A percentile compares a stretch with the other conserved stretches of the same genome.
phyloP scores from a whole-genome alignment of 1,140 invertebrate genomes.

The Drosophila arizonae region DNA sequence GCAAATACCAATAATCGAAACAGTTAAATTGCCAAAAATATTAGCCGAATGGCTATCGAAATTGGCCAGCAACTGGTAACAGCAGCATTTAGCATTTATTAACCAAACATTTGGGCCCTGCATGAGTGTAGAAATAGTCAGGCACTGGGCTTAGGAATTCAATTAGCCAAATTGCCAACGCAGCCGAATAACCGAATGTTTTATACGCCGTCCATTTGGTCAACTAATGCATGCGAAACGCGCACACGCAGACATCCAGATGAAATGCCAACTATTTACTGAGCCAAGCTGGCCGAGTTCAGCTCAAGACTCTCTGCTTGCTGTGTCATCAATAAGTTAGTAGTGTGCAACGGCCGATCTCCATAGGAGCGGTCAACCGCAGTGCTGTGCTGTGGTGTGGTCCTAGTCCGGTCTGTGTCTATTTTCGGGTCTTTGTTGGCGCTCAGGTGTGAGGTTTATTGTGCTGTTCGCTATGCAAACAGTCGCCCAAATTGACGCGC shows the following conservation, averaged over 20 bases:
- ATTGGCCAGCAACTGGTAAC: slow-evolving; percentile 7
- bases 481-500: slow-evolving; percentile 38
- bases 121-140: slow-evolving; percentile 27
- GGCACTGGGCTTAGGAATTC: slow-evolving; percentile 50
- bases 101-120: background rate
- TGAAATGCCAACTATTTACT: slow-evolving; percentile 32
- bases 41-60: background rate
- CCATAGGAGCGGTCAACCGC: slow-evolving; percentile 28
- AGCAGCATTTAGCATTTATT: slow-evolving; percentile 4
- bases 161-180: slow-evolving; percentile 63
- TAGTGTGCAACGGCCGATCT: slow-evolving; percentile 38
- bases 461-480: slow-evolving; percentile 22
- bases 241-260: slow-evolving; percentile 17
- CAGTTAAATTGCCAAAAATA: background rate
- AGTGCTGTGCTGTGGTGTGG: slow-evolving; percentile 11
- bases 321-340: slow-evolving; percentile 55
- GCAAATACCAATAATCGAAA: background rate
- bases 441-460: slow-evolving; percentile 35
- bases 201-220: slow-evolving; percentile 9
- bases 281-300: background rate
- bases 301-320: background rate
- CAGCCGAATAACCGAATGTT: slow-evolving; percentile 45
- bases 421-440: background rate
- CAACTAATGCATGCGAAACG: slow-evolving; percentile 31
- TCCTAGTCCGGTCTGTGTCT: slow-evolving; percentile 7